phyloP scores from a whole-genome alignment of 92 coral and sea anemone species.

The Pocillopora meandrina region DNA sequence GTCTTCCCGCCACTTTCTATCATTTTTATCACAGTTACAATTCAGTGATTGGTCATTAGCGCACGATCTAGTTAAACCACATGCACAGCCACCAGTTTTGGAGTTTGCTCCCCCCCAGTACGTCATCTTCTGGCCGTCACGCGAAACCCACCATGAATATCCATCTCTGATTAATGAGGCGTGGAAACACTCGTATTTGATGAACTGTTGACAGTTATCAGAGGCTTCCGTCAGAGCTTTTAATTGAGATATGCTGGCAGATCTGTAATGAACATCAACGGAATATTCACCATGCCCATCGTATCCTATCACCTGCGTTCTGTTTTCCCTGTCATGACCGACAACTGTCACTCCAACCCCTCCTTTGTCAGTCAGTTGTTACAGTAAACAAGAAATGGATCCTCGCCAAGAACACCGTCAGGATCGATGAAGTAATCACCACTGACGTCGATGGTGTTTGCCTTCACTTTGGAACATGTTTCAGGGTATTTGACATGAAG shows the following conservation, averaged over 20 bases:
- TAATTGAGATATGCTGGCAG: neutral
- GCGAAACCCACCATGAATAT: neutral
- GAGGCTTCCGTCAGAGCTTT: neutral
- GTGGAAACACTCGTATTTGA: no score
- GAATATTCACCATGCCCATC: neutral
- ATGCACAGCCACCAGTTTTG: no score
- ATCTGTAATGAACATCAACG: neutral
- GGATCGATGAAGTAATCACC: conserved; percentile 23
- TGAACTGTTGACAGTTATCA: no score
- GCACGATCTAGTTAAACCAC: no score
- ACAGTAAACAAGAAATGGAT: conserved; percentile 26
- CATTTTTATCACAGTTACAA: no score
- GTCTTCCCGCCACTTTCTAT: no score
- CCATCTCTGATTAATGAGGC: no score
- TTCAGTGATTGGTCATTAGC: no score
- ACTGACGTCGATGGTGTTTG: neutral
- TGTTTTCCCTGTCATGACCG: conserved; percentile 28
- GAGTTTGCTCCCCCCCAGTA: no score
- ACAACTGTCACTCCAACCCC: conserved; percentile 37
- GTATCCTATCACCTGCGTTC: neutral
- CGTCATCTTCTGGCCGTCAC: no score
- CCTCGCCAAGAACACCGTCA: neutral
- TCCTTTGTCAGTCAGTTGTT: conserved; percentile 19
- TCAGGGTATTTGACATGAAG: neutral
- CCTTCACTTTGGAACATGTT: conserved; percentile 11